Evolutionary conservation across 2,888 invertebrate species (phyloP).

Genomic region (Hyposoter dolosus): DNA sequence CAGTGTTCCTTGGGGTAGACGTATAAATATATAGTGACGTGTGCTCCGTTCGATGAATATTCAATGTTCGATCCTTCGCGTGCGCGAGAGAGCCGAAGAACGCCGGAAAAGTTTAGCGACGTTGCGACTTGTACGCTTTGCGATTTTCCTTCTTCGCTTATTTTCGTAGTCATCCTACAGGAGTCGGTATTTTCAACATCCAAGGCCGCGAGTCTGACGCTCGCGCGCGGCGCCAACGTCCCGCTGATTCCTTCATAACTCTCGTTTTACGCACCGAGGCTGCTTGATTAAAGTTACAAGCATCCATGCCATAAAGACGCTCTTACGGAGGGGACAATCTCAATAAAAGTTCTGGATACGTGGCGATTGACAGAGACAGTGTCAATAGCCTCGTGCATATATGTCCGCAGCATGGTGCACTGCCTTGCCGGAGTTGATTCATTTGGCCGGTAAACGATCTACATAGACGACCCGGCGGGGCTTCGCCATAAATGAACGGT

Average conservation of each 20-base stretch:
- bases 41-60: neutral
- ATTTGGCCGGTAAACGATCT: neutral
- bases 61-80: neutral
- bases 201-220: neutral
- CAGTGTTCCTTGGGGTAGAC: neutral
- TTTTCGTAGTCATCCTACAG: neutral
- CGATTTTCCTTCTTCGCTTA: neutral
- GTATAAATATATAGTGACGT: neutral
- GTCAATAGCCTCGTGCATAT: neutral
- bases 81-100: neutral
- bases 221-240: neutral
- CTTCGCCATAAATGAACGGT: too few relatives aligned
- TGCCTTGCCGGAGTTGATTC: neutral
- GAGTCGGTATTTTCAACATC: neutral
- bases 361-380: neutral
- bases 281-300: conserved; percentile 3
- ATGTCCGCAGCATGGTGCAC: neutral
- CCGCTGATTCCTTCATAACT: neutral
- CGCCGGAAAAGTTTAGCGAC: neutral
- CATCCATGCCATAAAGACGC: neutral
- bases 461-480: neutral
- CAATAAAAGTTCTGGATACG: neutral
- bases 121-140: neutral
- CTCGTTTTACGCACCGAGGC: neutral
- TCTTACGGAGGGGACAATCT: neutral